Evolutionary conservation across 1,140 invertebrate genomes (phyloP), one percentile per base, ranked within the genome.

Genomic region (Megalonaias nervosa): DNA sequence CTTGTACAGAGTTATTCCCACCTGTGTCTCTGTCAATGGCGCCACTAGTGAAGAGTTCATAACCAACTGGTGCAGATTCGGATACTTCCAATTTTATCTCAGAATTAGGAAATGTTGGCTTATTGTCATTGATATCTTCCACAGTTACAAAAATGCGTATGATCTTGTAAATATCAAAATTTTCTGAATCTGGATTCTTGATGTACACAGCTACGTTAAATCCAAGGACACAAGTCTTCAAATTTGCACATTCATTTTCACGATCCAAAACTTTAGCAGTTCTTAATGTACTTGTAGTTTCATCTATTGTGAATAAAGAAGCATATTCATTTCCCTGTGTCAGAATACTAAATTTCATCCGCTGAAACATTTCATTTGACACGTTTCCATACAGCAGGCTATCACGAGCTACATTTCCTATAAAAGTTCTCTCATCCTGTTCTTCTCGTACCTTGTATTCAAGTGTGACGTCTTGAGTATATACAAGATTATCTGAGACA

Each of bases 61-160:
- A 92, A 0, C 80, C 82, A 1, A 88, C 80, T 21, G 80, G 75
- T 14, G 84, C 83, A 15, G 85, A 83, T 94, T 95, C 90, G 12
- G 86, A 76, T 14, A 89, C 85, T 26, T 69, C 76, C 12, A 89
- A 71, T 14, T 75, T 76, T 1, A 85, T 74, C 38, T 75, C 68
- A 15, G 79, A 74, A 1, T 78, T 77, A 5, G 87, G 86, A 90
- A 98, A 98, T 15, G 93, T 91, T 0, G 97, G 97, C 4, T 95
- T 94, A 89, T 98, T 98, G 92, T 99, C 98, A 90, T 99, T 99
- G 14, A 95, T 96, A 89, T 98, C 97, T 1, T 86, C 74, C 13
- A 91, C 69, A 4, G 82, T 77, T 2, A 91, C 75, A 55, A 83
- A 81, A 61, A 91, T 79, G 68, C 85, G 83, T 67, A 90, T 84